A percentile compares a stretch with the other conserved stretches of the same genome.
Conservation (phyloP, 2,888 invertebrate genomes). For the Tanaodytes sp. region DNA sequence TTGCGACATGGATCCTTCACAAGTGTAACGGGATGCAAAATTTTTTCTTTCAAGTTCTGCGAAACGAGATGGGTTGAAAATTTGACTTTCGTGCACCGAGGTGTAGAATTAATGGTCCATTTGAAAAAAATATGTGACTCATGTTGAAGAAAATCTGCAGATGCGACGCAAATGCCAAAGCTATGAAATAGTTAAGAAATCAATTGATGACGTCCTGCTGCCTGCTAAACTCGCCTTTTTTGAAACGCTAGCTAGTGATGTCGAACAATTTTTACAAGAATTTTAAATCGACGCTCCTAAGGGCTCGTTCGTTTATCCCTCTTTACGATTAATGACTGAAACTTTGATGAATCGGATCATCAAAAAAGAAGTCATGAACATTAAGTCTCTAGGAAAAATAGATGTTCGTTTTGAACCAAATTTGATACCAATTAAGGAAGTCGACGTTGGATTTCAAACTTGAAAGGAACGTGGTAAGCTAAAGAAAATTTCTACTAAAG, state of each 20-base stretch:
- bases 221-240: constrained; percentile 49
- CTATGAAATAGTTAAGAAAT: constrained; percentile 22
- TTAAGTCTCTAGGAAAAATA: neutral
- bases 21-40: constrained; percentile 6
- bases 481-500: constrained; percentile 18
- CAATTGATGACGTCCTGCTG: constrained; percentile 35
- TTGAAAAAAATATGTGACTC: constrained; percentile 42
- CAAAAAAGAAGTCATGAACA: constrained; percentile 24
- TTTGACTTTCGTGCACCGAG: constrained; percentile 4
- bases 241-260: constrained; percentile 30
- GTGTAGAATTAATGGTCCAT: neutral
- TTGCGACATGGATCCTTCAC: constrained; percentile 7
- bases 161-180: constrained; percentile 11
- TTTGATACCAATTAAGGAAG: neutral
- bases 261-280: constrained; percentile 50
- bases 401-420: neutral
- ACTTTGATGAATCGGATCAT: constrained; percentile 19
- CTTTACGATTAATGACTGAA: neutral
- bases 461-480: constrained; percentile 1
- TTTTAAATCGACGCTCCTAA: constrained; percentile 49
- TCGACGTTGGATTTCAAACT: constrained; percentile 18
- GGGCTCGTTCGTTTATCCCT: constrained; percentile 38
- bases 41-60: constrained; percentile 55
- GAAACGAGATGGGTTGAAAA: constrained; percentile 57
- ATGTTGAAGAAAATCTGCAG: constrained; percentile 35